Conservation (phyloP, 1,140 invertebrate genomes). For the Drosophila mauritiana region DNA sequence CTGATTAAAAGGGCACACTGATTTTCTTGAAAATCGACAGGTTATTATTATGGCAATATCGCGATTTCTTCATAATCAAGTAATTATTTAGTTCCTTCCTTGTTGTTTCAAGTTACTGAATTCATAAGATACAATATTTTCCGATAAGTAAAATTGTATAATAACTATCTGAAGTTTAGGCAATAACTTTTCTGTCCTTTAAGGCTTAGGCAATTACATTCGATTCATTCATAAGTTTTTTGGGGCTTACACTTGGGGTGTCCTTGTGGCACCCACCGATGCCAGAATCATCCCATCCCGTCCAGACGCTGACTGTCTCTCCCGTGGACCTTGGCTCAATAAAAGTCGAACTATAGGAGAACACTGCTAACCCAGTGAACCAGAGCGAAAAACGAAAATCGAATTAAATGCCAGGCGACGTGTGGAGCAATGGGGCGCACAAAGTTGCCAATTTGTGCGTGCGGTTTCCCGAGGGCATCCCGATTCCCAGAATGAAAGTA, state of each 20-base stretch:
- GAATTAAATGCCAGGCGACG: slow-evolving; percentile 34
- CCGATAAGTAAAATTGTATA: not conserved
- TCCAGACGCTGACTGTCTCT: slow-evolving; percentile 8
- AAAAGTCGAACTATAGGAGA: slow-evolving; percentile 14
- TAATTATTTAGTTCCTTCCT: no score
- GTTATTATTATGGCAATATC: not conserved
- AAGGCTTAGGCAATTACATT: slow-evolving; percentile 10
- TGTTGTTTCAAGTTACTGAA: not conserved
- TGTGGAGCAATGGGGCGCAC: slow-evolving; percentile 24
- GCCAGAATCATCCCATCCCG: slow-evolving; percentile 3
- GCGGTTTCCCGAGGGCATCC: slow-evolving; percentile 54
- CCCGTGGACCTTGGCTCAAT: slow-evolving; percentile 32
- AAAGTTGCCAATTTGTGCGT: slow-evolving; percentile 32
- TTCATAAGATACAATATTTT: not conserved
- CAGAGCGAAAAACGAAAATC: slow-evolving; percentile 25
- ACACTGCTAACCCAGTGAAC: slow-evolving; percentile 10
- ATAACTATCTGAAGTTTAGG: not conserved
- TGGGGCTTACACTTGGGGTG: not conserved
- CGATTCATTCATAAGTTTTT: slow-evolving; percentile 28
- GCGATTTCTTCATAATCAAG: not conserved
- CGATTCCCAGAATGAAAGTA: slow-evolving; percentile 21
- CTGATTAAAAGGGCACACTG: slow-evolving; percentile 10
- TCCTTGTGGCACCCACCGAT: slow-evolving; percentile 14
- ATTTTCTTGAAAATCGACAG: not conserved
- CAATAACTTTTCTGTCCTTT: not conserved